A percentile compares a stretch with the other conserved stretches of the same genome.
Conservation (phyloP, 2,888 invertebrate species). For the Diarsia brunnea region DNA sequence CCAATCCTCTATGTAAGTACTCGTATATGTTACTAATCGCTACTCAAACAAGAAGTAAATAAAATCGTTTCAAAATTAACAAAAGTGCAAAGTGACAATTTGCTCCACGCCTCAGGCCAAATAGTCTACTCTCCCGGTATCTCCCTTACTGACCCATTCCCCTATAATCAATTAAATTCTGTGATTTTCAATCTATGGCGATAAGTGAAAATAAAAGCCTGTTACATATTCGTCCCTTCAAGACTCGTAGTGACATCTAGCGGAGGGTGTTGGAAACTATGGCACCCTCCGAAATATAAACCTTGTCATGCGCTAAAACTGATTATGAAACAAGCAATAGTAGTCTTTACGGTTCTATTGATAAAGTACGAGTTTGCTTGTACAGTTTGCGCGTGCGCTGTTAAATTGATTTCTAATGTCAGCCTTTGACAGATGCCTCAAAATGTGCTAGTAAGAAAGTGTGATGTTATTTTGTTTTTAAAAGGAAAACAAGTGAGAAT, state of each 20-base stretch:
- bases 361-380: constrained; percentile 64
- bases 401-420: constrained; percentile 84
- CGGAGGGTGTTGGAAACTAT: constrained; percentile 35
- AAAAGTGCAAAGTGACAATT: constrained; percentile 13
- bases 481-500: constrained; percentile 69
- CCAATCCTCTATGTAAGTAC: not conserved
- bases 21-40: not conserved
- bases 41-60: not conserved
- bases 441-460: constrained; percentile 56
- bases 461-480: constrained; percentile 65
- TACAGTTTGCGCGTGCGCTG: constrained; percentile 81
- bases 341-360: fast-evolving
- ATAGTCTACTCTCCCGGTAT: not conserved
- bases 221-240: constrained; percentile 22
- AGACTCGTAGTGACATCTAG: constrained; percentile 75
- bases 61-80: not conserved
- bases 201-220: constrained; percentile 27
- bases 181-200: constrained; percentile 40
- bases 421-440: constrained; percentile 74
- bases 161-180: constrained; percentile 30
- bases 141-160: constrained; percentile 35
- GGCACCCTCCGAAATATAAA: constrained; percentile 40
- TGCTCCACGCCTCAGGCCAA: not conserved
- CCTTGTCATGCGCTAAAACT: constrained; percentile 79
- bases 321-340: constrained; percentile 43